A percentile compares a stretch with the other conserved stretches of the same genome.
phyloP scores from a whole-genome alignment of 2,797 vertebrate genomes.

The Enteromius fasciolatus region DNA sequence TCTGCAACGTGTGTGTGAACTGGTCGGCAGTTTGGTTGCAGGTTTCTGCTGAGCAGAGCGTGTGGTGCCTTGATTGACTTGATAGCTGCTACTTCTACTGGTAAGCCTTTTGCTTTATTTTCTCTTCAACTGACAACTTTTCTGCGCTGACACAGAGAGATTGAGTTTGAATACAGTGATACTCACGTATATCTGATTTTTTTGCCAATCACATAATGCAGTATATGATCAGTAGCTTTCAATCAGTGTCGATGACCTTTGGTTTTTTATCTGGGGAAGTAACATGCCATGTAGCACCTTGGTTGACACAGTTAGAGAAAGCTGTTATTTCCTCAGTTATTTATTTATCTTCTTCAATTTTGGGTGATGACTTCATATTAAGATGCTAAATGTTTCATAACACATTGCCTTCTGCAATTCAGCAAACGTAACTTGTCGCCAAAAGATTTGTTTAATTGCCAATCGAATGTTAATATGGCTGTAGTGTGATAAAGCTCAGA shows the following conservation, averaged over 20 bases:
- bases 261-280: not conserved
- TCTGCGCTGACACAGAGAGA: not conserved
- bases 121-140: not conserved
- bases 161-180: not conserved
- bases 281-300: not conserved
- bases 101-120: conserved; percentile 41
- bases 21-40: conserved; percentile 28
- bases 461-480: no score
- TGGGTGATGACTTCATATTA: not conserved
- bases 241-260: not conserved
- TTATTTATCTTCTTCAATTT: not conserved
- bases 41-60: conserved; percentile 25
- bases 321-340: not conserved
- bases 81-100: conserved; percentile 8
- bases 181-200: not conserved
- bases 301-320: not conserved
- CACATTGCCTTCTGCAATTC: not conserved
- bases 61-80: conserved; percentile 21
- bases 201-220: not conserved
- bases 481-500: not conserved
- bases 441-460: not conserved
- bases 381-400: not conserved
- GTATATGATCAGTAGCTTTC: not conserved
- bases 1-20: not conserved
- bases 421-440: not conserved